Evolutionary conservation across 1,140 invertebrate genomes (phyloP).

Genomic region (Drosophila sulfurigaster): DNA sequence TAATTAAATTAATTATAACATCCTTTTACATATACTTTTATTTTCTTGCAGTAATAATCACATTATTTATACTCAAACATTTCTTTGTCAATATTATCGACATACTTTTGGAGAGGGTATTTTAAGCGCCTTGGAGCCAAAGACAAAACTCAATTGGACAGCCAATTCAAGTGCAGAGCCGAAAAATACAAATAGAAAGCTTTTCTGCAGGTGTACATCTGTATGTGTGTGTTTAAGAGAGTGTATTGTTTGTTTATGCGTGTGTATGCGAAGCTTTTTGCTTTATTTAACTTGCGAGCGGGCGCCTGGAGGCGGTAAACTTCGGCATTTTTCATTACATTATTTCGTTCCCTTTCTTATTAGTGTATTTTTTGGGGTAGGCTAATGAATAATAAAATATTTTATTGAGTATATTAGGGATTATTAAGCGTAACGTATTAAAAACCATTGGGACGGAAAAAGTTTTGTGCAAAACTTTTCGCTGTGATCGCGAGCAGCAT

Average conservation of each 20-base stretch:
- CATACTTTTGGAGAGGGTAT: neutral
- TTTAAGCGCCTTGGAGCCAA: constrained; percentile 6
- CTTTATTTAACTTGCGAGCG: constrained; percentile 48
- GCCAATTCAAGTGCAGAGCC: constrained; percentile 46
- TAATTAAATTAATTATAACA: too few relatives aligned
- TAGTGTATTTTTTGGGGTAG: constrained; percentile 35
- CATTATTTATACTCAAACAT: too few relatives aligned
- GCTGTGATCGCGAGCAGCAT: constrained; percentile 12
- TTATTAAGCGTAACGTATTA: constrained; percentile 37
- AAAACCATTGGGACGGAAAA: constrained; percentile 38
- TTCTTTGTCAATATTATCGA: neutral
- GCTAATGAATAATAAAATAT: constrained; percentile 71
- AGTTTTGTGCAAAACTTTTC: constrained; percentile 25
- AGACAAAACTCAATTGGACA: constrained; percentile 61
- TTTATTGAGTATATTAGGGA: constrained; percentile 47
- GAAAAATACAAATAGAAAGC: constrained; percentile 30
- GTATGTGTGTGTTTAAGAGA: neutral
- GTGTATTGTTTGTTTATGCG: neutral
- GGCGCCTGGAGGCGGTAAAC: constrained; percentile 32
- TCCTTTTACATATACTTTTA: too few relatives aligned
- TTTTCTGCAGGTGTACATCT: neutral
- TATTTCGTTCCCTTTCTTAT: constrained; percentile 26
- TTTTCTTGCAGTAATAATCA: too few relatives aligned
- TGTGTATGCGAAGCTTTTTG: constrained; percentile 30
- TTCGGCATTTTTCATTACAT: constrained; percentile 37